Conservation (phyloP, 2,888 invertebrate genomes). For the Pyrocoelia pectoralis region DNA sequence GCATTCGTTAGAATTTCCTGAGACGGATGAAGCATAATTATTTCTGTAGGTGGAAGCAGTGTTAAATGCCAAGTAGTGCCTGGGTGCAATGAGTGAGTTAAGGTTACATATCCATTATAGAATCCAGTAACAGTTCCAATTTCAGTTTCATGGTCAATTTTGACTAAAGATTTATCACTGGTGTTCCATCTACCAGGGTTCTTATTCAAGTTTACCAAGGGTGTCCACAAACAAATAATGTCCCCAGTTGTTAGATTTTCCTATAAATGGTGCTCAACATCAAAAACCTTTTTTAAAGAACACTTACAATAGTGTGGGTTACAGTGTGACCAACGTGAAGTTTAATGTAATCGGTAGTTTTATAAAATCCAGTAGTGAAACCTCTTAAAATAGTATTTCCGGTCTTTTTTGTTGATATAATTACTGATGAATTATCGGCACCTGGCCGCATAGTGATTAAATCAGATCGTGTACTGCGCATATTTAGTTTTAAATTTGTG, state of each 20-base stretch:
- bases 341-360: constrained; percentile 58
- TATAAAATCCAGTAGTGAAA: constrained; percentile 56
- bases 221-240: constrained; percentile 63
- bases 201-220: constrained; percentile 52
- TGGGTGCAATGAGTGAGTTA: constrained; percentile 53
- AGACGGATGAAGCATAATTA: constrained; percentile 45
- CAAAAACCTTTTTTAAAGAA: too few relatives aligned
- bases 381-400: constrained; percentile 65
- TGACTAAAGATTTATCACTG: constrained; percentile 51
- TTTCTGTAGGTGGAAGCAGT: constrained; percentile 49
- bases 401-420: constrained; percentile 59
- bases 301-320: constrained; percentile 39
- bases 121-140: constrained; percentile 54
- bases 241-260: constrained; percentile 62
- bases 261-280: constrained; percentile 38
- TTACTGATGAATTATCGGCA: constrained; percentile 60
- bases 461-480: constrained; percentile 62
- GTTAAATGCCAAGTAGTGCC: constrained; percentile 51
- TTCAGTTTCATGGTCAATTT: constrained; percentile 52
- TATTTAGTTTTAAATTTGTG: constrained; percentile 60
- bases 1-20: constrained; percentile 51
- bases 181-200: constrained; percentile 54
- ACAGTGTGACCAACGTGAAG: constrained; percentile 57
- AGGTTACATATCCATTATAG: constrained; percentile 49
- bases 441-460: constrained; percentile 57